Evolutionary conservation across 2,113 vertebrate species (phyloP).

Genomic region (Paracanthobrama guichenoti): DNA sequence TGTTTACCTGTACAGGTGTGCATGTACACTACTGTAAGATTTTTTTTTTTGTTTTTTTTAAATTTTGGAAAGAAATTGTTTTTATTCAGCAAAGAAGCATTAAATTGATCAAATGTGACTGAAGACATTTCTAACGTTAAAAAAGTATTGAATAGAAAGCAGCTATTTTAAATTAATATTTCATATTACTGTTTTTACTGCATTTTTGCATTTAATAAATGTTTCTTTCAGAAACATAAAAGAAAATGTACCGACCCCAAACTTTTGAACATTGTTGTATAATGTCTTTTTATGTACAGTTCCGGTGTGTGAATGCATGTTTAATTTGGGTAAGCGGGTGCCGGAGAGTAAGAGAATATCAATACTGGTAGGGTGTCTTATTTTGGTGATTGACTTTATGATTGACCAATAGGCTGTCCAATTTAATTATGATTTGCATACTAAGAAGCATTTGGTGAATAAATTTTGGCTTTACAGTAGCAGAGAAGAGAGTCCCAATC

Average conservation of each 20-base stretch:
- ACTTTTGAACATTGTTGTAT: not conserved
- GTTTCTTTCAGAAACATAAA: not conserved
- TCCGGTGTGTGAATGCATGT: not conserved
- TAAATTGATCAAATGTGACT: not conserved
- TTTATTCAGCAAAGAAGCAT: not conserved
- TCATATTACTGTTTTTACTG: not conserved
- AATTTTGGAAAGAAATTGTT: not conserved
- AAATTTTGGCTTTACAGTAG: not conserved
- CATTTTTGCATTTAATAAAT: not conserved
- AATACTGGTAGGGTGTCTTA: not conserved
- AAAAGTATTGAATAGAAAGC: not conserved
- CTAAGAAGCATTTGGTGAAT: not conserved
- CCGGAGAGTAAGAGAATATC: not conserved
- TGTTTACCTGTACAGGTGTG: constrained; percentile 56
- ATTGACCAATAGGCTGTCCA: not conserved
- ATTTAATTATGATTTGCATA: not conserved
- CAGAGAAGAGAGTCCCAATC: not conserved
- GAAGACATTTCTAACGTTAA: no score
- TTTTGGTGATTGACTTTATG: not conserved
- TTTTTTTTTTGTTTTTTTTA: no score
- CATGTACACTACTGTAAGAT: not conserved
- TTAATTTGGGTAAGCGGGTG: not conserved
- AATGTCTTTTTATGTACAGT: not conserved
- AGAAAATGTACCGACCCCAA: not conserved
- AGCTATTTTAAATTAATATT: not conserved